phyloP scores from a whole-genome alignment of 2,797 vertebrate species.

The Microctenopoma stevenorrisi region DNA sequence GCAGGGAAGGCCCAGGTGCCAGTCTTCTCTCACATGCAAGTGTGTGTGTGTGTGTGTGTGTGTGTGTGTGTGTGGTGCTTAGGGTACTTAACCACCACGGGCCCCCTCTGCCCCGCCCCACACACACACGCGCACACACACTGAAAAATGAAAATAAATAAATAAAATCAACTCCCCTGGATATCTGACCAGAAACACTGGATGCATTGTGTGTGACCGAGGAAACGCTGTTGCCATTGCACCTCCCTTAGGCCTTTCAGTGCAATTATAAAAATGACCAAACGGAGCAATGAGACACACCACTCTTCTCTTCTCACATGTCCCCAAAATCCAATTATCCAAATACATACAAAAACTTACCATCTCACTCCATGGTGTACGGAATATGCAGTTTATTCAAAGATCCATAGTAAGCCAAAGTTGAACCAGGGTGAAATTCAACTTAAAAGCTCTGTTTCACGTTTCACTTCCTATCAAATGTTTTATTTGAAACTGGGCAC shows the following conservation, averaged over 20 bases:
- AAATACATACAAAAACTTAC: background rate
- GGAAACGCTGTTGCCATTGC: constrained; percentile 12
- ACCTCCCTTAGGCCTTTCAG: constrained; percentile 19
- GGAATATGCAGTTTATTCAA: background rate
- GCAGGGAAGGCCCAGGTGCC: background rate
- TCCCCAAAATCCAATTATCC: constrained; percentile 11
- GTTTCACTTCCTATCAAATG: constrained; percentile 34
- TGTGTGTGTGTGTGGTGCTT: too few relatives aligned
- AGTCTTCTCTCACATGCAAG: background rate
- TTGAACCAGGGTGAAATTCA: constrained; percentile 37
- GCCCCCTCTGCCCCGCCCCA: background rate
- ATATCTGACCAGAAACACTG: constrained; percentile 28
- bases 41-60: background rate
- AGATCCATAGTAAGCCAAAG: constrained; percentile 4
- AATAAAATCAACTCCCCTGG: constrained; percentile 14
- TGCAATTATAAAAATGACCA: constrained; percentile 15
- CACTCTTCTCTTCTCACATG: background rate
- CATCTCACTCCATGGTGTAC: background rate
- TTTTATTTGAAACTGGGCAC: constrained; percentile 28
- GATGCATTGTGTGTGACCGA: constrained; percentile 22
- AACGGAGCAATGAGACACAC: constrained; percentile 13
- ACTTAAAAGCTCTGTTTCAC: constrained; percentile 30
- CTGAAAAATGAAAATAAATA: constrained; percentile 18
- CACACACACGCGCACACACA: background rate
- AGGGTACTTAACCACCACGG: background rate